Percentiles rank a stretch among this genome's conserved stretches.
These are phyloP conservation scores for Dufourea novaeangliae DNA, from an alignment of 1,140 invertebrate genomes.

Conservation along the genomic window DNA sequence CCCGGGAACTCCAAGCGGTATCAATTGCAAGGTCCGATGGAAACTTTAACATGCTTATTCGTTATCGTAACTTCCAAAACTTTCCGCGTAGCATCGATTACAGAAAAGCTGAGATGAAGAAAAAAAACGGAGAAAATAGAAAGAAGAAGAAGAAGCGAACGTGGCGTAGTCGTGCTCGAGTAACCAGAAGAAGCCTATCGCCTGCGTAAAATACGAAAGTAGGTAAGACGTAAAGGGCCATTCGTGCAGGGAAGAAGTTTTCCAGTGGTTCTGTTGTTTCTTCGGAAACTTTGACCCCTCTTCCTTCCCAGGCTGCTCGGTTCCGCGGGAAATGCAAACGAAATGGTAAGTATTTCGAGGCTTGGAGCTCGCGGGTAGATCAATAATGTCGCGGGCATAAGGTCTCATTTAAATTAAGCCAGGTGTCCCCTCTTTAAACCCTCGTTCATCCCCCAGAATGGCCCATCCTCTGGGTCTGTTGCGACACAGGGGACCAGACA, in stretches of 20 bases:
- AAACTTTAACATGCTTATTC: constrained; percentile 7
- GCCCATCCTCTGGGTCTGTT: not conserved
- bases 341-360: constrained; percentile 10
- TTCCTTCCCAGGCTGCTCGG: not conserved
- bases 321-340: not conserved
- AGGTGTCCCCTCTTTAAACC: not conserved
- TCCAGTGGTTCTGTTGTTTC: constrained; percentile 3
- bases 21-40: not conserved
- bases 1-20: not conserved
- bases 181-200: constrained; percentile 2
- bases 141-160: not conserved
- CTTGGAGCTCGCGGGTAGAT: not conserved
- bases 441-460: constrained; percentile 1
- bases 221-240: not conserved
- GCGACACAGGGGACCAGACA: constrained; percentile 3
- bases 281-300: too few relatives aligned
- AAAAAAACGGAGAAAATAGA: not conserved
- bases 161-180: not conserved
- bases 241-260: constrained; percentile 9
- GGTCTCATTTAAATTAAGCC: constrained; percentile 39
- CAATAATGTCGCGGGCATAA: constrained; percentile 3
- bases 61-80: not conserved
- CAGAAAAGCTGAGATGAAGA: not conserved
- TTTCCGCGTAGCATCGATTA: constrained; percentile 5
- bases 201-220: constrained; percentile 1